Evolutionary conservation across 2,797 vertebrate genomes (phyloP), one percentile per base, ranked within the genome.

Genomic region (Pempheris klunzingeri): DNA sequence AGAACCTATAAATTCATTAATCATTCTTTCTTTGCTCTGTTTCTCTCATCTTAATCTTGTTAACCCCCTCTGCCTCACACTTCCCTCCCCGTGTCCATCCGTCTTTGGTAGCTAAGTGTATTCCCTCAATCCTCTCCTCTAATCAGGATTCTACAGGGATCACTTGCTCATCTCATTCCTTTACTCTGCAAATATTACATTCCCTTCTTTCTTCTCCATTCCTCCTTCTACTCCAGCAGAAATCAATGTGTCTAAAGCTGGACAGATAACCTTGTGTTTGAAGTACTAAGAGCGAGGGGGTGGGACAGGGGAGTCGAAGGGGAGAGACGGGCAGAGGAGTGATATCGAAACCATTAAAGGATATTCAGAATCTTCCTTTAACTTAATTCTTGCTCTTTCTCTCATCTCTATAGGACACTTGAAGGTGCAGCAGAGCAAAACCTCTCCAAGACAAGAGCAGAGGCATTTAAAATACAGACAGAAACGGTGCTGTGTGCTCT

Each of bases 221-320:
- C 67, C 78, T 71, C 63, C 46, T 70, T 84, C 70, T 59, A 49
- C 89, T 88, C 78, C 69, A 10, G 83, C 80, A 91, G 78, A 90
- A 90, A 91, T 92, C 89, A 92, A 89, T 91, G 86, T 87, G 83
- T 93, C 86, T 88, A 88, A 88, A 88, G 85, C 86, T 71, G 89
- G 87, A 90, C 90, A 91, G 88, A 92, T 92, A 93, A 92, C 91
- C 92, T 92, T 93, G 90, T 90, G 92, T 93, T 91, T 92, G 87
- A 92, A 91, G 89, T 88, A 83, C 71, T 87, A 71, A 86, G 81
- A 85, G 89, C n/a, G 62, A 62, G 68, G 66, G 75, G 73, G 83
- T 34, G 77, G 70, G 80, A 73, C 62, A 69, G 75, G 67, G 74
- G 70, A 68, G 55, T 11, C 38, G 63, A 57, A 28, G 41, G 58